Base-by-base conservation (phyloP, 35 echinoderm and acorn worm species). In the Lytechinus pictus region DNA sequence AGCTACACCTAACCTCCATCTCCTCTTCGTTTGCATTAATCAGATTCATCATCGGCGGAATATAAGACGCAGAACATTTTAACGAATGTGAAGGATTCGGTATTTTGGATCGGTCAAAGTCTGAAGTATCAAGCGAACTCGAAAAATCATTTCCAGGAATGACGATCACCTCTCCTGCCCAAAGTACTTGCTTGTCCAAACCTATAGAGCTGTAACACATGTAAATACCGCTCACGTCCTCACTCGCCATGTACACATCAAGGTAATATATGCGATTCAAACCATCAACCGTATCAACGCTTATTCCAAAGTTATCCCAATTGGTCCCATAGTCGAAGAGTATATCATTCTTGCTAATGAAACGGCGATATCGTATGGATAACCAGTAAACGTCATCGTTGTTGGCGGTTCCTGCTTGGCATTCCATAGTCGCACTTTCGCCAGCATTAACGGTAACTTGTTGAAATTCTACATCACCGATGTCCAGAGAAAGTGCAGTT, bases 1-100 rank as follows among this genome's bases (percentile, higher is more conserved):
- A 93, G 54, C 92, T 93, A 10, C 92, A 93, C 52, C 9, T 93
- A 10, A 93, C 29, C 92, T 93, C 92, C 55, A 93, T 57, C 92
- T 93, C 92, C 9, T 21, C 27, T 19, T 54, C 92, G 27, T 93
- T 27, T 27, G 9, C 52, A 57, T 93, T 93, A 24, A 93, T 93
- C 92, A 93, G 16, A 44, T 93, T 93, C 53, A 93, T 93, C 92
- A 93, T 57, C 13, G 53, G 53, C 11, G 92, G 92, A 27, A 93
- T 27, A 27, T 27, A 57, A 13, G 52, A n/a, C 55, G 92, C 54
- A 33, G 92, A 93, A 57, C 92, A 93, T 54, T 27, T 4, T 27
- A 54, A 54, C 10, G 92, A 57, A 55, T 54, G 92, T 5, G 92
- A 54, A 93, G 52, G 52, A 11, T 93, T 57, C 53, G 92, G 92